phyloP scores from a whole-genome alignment of 2,797 vertebrate genomes.

The Astyanax mexicanus region DNA sequence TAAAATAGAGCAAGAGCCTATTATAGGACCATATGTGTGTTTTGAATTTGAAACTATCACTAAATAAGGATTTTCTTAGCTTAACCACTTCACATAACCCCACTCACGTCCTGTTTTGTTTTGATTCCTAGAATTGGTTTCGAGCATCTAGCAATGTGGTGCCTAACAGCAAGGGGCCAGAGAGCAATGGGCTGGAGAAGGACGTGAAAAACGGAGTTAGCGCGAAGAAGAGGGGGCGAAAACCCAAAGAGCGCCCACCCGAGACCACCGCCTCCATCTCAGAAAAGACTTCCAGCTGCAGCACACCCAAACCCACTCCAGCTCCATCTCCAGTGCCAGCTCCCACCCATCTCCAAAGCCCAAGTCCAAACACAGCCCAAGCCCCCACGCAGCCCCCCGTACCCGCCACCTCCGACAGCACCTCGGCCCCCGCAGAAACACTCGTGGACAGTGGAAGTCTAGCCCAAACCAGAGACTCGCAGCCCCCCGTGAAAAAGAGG shows the following conservation, averaged over 20 bases:
- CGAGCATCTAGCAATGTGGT: conserved; percentile 83
- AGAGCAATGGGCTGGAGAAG: conserved; percentile 74
- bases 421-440: conserved; percentile 65
- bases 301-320: conserved; percentile 58
- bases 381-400: conserved; percentile 55
- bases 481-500: conserved; percentile 75
- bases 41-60: no score
- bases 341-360: conserved; percentile 68
- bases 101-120: conserved; percentile 10
- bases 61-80: no score
- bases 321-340: conserved; percentile 58
- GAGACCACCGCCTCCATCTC: conserved; percentile 59
- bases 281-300: conserved; percentile 73
- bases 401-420: conserved; percentile 50
- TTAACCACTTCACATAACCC: no score
- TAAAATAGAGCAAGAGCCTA: no score
- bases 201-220: conserved; percentile 81
- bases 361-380: conserved; percentile 57
- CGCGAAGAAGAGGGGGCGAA: conserved; percentile 91
- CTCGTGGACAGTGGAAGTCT: conserved; percentile 70
- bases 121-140: conserved; percentile 91
- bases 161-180: conserved; percentile 79
- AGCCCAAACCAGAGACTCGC: conserved; percentile 75
- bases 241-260: conserved; percentile 86
- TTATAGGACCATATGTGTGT: no score